Base-by-base conservation (phyloP, 1,140 invertebrate genomes). In the Whitmania pigra region DNA sequence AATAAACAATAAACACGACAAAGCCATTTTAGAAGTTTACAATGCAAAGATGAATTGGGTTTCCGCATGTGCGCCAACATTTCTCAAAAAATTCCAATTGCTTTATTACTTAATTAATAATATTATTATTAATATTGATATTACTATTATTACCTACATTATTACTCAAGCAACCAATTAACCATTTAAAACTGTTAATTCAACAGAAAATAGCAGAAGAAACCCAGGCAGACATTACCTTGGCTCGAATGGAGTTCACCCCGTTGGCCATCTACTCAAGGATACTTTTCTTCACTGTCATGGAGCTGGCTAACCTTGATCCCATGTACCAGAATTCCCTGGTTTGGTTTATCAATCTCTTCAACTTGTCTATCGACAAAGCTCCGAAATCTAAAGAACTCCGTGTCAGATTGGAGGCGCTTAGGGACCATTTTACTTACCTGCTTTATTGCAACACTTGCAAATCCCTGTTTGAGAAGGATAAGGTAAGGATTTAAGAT, bases 391-490 rank as follows among this genome's bases (percentile, higher is more conserved):
- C 89, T 0, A 92, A 94, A 43, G 87, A 89, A 71, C 86, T 96
- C 2, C 78, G 82, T 0, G 82, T 87, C 71, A 84, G 93, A 74
- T 82, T 96, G 20, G 79, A 82, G 29, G 88, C 89, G 79, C 83
- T 97, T 43, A 87, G 87, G 67, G 84, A 87, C 75, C 88, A 90
- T 79, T 94, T 96, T 76, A 96, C 92, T 0, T 92, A 91, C 77
- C 92, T 89, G 0, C 84, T 97, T 0, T 97, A 95, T 79, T 85
- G 88, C 31, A 96, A 94, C 78, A 90, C 97, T 76, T 95, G 92
- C 79, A 85, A 92, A 77, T 95, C 93, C 75, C 83, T 97, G 13
- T 96, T 97, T 83, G 93, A 96, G 83, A 94, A 94, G 85, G 90
- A 97, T 80, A 94, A 68, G 67, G 67, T 68, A 29, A 11, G 43